These are phyloP conservation scores for Mimachlamys varia DNA, from an alignment of 2,888 invertebrate genomes.

Conservation along the genomic window DNA sequence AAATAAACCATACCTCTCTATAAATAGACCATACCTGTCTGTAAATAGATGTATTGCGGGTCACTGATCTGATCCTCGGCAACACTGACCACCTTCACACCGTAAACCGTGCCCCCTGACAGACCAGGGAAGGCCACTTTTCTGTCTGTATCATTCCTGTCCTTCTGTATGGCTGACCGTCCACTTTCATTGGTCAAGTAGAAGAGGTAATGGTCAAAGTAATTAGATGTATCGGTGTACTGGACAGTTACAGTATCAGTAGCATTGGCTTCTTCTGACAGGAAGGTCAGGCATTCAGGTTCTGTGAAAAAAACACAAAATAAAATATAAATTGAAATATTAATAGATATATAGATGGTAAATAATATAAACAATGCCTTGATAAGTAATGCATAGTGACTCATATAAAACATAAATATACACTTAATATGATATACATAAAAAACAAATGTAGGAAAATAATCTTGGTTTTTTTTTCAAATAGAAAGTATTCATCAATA, in stretches of 20 bases:
- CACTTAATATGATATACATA: too few relatives aligned
- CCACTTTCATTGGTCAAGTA: slow-evolving; percentile 52
- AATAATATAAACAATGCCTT: too few relatives aligned
- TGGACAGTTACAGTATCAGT: slow-evolving; percentile 56
- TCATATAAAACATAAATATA: too few relatives aligned
- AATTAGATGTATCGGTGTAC: slow-evolving; percentile 58
- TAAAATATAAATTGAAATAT: not conserved
- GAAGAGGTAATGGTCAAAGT: slow-evolving; percentile 65
- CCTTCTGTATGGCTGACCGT: slow-evolving; percentile 50
- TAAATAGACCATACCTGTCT: slow-evolving; percentile 62
- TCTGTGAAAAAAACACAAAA: slow-evolving; percentile 50
- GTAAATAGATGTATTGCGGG: slow-evolving; percentile 52
- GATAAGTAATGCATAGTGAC: too few relatives aligned
- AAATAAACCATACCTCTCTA: not conserved
- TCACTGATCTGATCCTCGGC: slow-evolving; percentile 62
- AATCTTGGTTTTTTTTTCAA: too few relatives aligned
- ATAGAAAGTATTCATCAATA: too few relatives aligned
- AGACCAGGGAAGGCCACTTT: slow-evolving; percentile 61
- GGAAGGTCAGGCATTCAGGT: slow-evolving; percentile 54
- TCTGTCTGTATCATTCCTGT: slow-evolving; percentile 54
- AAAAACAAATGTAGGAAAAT: too few relatives aligned
- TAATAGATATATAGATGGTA: too few relatives aligned
- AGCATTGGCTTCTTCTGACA: slow-evolving; percentile 49
- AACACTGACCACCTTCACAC: slow-evolving; percentile 62
- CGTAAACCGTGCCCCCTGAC: slow-evolving; percentile 63